A percentile compares a stretch with the other conserved stretches of the same genome.
Evolutionary conservation across 2,797 vertebrate species (phyloP).

Genomic region (Artibeus lituratus): DNA sequence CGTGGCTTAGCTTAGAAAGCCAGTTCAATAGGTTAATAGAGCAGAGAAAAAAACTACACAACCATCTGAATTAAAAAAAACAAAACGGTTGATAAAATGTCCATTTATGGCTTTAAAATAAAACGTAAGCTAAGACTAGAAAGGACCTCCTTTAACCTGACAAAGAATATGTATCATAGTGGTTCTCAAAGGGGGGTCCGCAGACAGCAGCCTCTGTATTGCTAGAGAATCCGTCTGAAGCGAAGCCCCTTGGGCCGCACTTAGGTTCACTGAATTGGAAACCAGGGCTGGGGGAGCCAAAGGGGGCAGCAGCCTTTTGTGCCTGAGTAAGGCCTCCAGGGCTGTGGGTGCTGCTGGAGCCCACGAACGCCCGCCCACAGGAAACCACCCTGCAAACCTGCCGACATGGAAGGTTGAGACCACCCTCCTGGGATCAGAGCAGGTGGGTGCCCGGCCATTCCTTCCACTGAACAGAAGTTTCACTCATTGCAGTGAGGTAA

Average conservation of each 20-base stretch:
- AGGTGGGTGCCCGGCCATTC: neutral
- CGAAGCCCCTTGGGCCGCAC: neutral
- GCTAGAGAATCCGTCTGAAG: neutral
- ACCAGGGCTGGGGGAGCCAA: too few relatives aligned
- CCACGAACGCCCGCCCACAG: neutral
- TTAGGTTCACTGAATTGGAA: neutral
- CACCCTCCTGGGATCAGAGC: neutral
- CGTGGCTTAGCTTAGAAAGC: neutral
- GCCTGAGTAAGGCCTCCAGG: neutral
- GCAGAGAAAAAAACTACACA: neutral
- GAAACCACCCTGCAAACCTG: neutral
- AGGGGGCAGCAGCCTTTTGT: neutral
- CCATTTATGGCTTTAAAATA: neutral
- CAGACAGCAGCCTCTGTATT: neutral
- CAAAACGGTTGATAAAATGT: neutral
- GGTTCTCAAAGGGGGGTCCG: neutral
- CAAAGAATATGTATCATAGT: neutral
- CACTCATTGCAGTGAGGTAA: neutral
- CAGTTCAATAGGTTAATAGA: neutral
- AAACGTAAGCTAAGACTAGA: neutral
- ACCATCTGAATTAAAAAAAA: neutral
- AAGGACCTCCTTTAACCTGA: neutral
- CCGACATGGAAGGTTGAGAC: neutral
- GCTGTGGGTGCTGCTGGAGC: neutral
- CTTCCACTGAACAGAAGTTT: neutral